Evolutionary conservation across 1,140 invertebrate genomes (phyloP), one percentile per base, ranked within the genome.

Genomic region (Drosophila mojavensis): DNA sequence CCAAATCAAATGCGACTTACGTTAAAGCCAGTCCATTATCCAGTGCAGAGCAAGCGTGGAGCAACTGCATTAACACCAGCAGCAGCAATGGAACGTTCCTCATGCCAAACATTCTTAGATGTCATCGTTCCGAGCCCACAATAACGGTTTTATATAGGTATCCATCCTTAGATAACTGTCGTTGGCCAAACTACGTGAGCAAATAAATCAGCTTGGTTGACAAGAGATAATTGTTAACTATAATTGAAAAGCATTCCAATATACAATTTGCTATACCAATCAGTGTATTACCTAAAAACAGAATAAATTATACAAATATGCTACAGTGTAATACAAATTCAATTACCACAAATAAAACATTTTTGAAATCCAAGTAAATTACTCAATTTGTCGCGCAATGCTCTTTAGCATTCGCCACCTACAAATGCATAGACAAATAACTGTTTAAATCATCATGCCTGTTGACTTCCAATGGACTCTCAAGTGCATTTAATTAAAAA

Each of bases 11-110:
- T n/a, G 9, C 41, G 45, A 47, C 73, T 75, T 64, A 85, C 81
- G 50, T 85, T 0, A 61, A 93, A 5, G 95, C 97, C 74, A 98
- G 89, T 6, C 97, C 97, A 95, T 98, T 98, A 75, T 98, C 96
- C 70, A 97, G 93, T 67, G 86, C 93, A 84, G 48, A 6, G 5
- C 26, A 73, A 11, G 36, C 4, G 1, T 50, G 11, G 17, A 81
- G 68, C 11, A 60, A 45, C 48, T 81, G 72, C 26, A 81, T 48
- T 20, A 88, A 33, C 11, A 26, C 1, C 5, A 84, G 73, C 28
- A 84, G 77, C 33, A 81, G 30, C 11, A 47, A 15, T 4, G 41
- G 28, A 11, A 43, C 63, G 17, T 45, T 50, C 5, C 24, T 51
- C 6, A 55, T 58, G 67, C 43, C 54, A 36, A 41, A 51, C 79